These are phyloP conservation scores for Sesia bembeciformis DNA, from an alignment of 2,888 invertebrate species.

Conservation along the genomic window DNA sequence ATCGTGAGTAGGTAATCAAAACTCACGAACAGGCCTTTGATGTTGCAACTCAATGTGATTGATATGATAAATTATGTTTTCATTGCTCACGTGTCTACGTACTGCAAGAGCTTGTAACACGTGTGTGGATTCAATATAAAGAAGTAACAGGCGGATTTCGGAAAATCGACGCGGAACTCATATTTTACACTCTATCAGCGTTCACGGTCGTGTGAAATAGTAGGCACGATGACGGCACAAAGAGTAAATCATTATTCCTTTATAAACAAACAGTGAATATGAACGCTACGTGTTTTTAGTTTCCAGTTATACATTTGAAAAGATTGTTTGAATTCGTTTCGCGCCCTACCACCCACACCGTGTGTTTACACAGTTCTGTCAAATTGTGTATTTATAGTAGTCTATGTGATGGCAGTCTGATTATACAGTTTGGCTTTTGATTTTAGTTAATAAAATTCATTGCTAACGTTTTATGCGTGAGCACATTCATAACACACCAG, in stretches of 20 bases:
- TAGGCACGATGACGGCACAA: slow-evolving; percentile 12
- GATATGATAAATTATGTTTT: slow-evolving; percentile 9
- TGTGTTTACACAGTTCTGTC: slow-evolving; percentile 13
- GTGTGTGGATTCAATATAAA: too few species aligned
- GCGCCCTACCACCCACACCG: slow-evolving; percentile 5
- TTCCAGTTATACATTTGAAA: neutral
- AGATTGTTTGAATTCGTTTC: slow-evolving; percentile 7
- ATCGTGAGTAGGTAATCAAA: neutral
- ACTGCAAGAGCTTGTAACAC: too few species aligned
- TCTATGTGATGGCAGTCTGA: slow-evolving; percentile 11
- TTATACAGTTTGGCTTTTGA: slow-evolving; percentile 4
- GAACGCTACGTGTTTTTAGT: neutral
- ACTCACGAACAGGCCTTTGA: slow-evolving; percentile 14
- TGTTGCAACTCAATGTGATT: slow-evolving; percentile 14
- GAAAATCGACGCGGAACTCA: slow-evolving; percentile 12
- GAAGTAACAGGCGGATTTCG: neutral
- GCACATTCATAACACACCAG: too few species aligned
- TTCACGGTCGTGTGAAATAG: neutral
- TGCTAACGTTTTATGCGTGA: neutral
- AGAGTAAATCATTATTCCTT: slow-evolving; percentile 19
- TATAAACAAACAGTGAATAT: slow-evolving; percentile 3
- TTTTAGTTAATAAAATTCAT: slow-evolving; percentile 2
- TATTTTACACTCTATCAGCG: neutral
- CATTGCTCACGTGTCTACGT: neutral
- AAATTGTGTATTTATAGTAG: slow-evolving; percentile 10